Evolutionary conservation across 23 tunicate species (phyloP), one percentile per base, ranked within the genome.

Genomic region (Ascidia mentula): DNA sequence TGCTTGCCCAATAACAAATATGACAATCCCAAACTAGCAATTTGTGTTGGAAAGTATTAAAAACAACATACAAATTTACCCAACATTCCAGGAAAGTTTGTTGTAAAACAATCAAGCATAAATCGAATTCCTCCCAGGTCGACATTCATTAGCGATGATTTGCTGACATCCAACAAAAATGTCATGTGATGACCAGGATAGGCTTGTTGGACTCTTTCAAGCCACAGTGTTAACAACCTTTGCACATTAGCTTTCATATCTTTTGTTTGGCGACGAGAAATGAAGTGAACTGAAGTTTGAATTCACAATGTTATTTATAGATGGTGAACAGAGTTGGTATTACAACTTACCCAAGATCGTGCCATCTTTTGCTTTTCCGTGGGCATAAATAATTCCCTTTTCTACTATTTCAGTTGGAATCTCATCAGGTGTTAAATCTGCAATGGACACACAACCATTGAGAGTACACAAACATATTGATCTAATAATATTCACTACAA

Each of bases 61-160:
- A n/a, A n/a, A n/a, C n/a, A n/a, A n/a, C n/a, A n/a, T n/a, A n/a
- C 12, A 12, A 0, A 37, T 82, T 73, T 69, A 93, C 98, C 90
- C n/a, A 93, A 74, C 75, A 93, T 79, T 60, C 84, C 89, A 22
- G 98, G 98, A 80, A 93, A 93, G 42, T 93, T 83, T 1, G 84
- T 69, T 13, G 82, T 81, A 77, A 93, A 85, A 36, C 95, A 93
- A 1, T 88, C 89, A 38, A 88, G 69, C 46, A 93, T 72, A 60
- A 88, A 93, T 31, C 76, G 61, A 76, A 93, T 88, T 26, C 84
- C 78, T 0, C 90, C 90, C 12, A 93, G 84, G 45, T 93, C 93
- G 0, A 93, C 89, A 72, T 93, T 93, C 9, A 78, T 37, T 80
- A 93, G 75, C 0, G 80, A 80, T 17, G 98, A 69, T 80, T 85